Percentiles rank a stretch among this genome's conserved stretches.
Evolutionary conservation across 2,888 invertebrate species (phyloP).

Genomic region (Lithophane leautieri): DNA sequence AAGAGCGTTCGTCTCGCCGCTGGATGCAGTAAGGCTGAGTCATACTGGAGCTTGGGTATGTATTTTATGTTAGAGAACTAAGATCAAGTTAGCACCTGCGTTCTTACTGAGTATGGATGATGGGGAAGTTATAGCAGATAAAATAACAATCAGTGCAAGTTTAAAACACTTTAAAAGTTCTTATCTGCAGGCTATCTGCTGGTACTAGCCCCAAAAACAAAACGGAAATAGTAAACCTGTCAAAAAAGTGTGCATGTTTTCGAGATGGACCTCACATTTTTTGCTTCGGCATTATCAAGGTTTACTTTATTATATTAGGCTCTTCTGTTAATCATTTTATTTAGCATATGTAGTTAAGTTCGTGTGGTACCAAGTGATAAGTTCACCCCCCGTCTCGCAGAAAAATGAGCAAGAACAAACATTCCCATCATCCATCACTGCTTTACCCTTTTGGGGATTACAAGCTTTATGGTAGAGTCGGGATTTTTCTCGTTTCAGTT

Average conservation of each 20-base stretch:
- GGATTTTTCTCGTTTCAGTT: conserved; percentile 41
- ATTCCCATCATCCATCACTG: conserved; percentile 16
- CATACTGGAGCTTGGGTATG: conserved; percentile 20
- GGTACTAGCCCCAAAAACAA: no score
- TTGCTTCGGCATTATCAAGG: background rate
- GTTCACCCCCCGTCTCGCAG: conserved; percentile 6
- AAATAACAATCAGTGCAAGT: background rate
- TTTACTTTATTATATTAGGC: background rate
- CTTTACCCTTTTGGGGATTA: conserved; percentile 36
- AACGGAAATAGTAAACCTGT: background rate
- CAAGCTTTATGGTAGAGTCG: conserved; percentile 14
- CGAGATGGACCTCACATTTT: background rate
- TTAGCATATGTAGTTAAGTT: background rate
- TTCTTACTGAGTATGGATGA: background rate
- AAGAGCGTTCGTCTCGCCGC: conserved; percentile 41
- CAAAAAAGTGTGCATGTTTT: background rate
- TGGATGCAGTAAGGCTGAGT: conserved; percentile 22
- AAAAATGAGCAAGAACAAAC: conserved; percentile 7
- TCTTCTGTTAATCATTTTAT: background rate
- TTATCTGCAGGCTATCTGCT: no score
- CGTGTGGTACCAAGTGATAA: conserved; percentile 18
- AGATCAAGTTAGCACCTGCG: background rate
- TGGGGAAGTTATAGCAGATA: background rate
- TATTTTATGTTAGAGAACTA: background rate
- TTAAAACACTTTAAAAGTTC: background rate